phyloP scores from a whole-genome alignment of 1,140 invertebrate species.

The Scaptomyza pallida region DNA sequence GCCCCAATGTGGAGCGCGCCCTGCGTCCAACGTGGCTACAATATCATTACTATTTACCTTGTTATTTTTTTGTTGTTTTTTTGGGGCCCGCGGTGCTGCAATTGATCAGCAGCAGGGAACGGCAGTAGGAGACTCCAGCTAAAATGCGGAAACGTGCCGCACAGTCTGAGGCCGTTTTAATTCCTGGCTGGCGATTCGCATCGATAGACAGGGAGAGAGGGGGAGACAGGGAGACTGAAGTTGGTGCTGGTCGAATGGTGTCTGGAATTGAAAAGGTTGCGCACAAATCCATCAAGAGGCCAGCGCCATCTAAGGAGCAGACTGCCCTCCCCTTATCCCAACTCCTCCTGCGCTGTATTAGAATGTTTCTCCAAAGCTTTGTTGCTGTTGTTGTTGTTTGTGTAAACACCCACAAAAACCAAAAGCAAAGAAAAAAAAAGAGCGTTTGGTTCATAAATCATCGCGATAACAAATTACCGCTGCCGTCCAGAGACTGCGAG shows the following conservation, averaged over 20 bases:
- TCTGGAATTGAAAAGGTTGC: slow-evolving; percentile 47
- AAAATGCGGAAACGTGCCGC: slow-evolving; percentile 75
- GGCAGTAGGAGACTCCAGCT: neutral
- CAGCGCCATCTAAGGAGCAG: slow-evolving; percentile 17
- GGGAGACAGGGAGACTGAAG: neutral
- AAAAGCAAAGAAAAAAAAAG: neutral
- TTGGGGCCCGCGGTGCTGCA: slow-evolving; percentile 67
- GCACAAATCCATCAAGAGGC: slow-evolving; percentile 74
- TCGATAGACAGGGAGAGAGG: neutral
- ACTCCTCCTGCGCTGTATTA: slow-evolving; percentile 47
- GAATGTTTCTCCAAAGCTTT: slow-evolving; percentile 51
- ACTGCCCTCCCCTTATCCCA: neutral
- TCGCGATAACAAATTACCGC: slow-evolving; percentile 83
- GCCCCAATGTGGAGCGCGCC: slow-evolving; percentile 62
- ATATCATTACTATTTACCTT: slow-evolving; percentile 66
- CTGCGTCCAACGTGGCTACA: slow-evolving; percentile 45
- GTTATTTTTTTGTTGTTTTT: slow-evolving; percentile 27
- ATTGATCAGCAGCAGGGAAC: slow-evolving; percentile 56
- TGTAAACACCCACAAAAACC: slow-evolving; percentile 79
- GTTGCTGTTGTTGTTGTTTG: slow-evolving; percentile 32
- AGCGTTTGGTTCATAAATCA: slow-evolving; percentile 78
- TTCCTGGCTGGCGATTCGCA: slow-evolving; percentile 57
- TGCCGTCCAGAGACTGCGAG: slow-evolving; percentile 47
- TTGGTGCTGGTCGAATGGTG: slow-evolving; percentile 30
- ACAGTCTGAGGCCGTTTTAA: slow-evolving; percentile 42